Percentiles rank a stretch among this genome's conserved stretches.
Evolutionary conservation across 2,797 vertebrate species (phyloP).

Genomic region (Diplodus sargus): DNA sequence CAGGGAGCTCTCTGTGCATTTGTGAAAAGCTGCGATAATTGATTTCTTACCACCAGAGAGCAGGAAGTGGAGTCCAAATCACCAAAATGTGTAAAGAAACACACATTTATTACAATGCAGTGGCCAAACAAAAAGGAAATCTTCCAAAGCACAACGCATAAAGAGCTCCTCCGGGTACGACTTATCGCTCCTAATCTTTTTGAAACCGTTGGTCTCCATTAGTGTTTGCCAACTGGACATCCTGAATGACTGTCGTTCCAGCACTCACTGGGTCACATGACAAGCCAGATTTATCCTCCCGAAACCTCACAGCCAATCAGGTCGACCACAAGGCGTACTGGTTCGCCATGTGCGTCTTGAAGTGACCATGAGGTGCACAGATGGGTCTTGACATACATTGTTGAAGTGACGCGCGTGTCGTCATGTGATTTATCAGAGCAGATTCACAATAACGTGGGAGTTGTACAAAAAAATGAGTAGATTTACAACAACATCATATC

Average conservation of each 20-base stretch:
- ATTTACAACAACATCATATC: not conserved
- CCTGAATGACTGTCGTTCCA: constrained; percentile 8
- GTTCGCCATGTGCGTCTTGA: not conserved
- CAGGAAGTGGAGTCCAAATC: constrained; percentile 9
- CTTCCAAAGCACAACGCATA: constrained; percentile 16
- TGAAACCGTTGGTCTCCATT: constrained; percentile 11
- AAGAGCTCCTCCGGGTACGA: constrained; percentile 18
- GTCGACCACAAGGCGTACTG: not conserved
- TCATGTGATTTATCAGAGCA: not conserved
- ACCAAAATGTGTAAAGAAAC: constrained; percentile 17
- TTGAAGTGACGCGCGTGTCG: not conserved
- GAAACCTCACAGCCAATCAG: constrained; percentile 2
- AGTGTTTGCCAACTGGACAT: constrained; percentile 3
- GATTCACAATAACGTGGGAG: not conserved
- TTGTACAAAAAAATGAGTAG: not conserved
- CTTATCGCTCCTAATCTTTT: constrained; percentile 22
- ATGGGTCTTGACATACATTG: not conserved
- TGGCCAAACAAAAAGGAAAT: constrained; percentile 23
- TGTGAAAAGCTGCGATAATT: constrained; percentile 19
- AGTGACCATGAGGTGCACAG: not conserved
- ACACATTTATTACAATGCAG: constrained; percentile 5
- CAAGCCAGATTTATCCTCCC: not conserved
- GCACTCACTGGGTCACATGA: constrained; percentile 14
- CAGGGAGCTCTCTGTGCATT: not conserved
- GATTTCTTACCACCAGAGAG: constrained; percentile 21